These are phyloP conservation scores for Heteractis magnifica DNA, from an alignment of 92 coral and sea anemone genomes.

Conservation along the genomic window DNA sequence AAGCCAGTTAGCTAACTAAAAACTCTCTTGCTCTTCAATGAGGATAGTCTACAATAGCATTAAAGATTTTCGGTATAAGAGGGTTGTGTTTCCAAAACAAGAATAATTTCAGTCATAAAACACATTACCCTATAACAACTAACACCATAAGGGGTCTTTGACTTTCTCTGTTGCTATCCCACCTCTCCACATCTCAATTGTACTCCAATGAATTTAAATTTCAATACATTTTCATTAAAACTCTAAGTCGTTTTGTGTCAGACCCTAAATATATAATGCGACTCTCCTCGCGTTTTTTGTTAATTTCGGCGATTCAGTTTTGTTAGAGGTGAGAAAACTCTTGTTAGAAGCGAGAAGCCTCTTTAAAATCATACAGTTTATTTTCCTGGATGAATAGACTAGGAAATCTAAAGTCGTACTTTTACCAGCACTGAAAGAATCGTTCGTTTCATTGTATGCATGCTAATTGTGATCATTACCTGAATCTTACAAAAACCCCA, in stretches of 20 bases:
- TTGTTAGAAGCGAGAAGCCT: too few relatives aligned
- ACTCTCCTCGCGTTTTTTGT: neutral
- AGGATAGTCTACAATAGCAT: neutral
- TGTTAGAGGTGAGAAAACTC: neutral
- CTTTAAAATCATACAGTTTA: too few relatives aligned
- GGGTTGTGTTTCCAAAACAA: neutral
- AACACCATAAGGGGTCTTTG: constrained; percentile 10
- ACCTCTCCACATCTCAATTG: neutral
- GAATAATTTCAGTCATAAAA: neutral
- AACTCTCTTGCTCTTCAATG: neutral
- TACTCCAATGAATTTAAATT: neutral
- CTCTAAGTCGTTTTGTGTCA: neutral
- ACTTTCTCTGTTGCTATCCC: neutral
- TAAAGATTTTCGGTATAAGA: neutral
- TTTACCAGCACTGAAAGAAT: too few relatives aligned
- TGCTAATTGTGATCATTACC: neutral
- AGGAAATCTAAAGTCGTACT: too few relatives aligned
- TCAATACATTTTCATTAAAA: constrained; percentile 20
- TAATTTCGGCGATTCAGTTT: neutral
- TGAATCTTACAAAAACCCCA: neutral
- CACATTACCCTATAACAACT: neutral
- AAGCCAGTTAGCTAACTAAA: neutral
- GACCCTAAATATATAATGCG: neutral
- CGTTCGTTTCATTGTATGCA: neutral
- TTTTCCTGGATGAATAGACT: too few relatives aligned